Evolutionary conservation across 2,797 vertebrate species (phyloP).

Genomic region (Siniperca obscura): DNA sequence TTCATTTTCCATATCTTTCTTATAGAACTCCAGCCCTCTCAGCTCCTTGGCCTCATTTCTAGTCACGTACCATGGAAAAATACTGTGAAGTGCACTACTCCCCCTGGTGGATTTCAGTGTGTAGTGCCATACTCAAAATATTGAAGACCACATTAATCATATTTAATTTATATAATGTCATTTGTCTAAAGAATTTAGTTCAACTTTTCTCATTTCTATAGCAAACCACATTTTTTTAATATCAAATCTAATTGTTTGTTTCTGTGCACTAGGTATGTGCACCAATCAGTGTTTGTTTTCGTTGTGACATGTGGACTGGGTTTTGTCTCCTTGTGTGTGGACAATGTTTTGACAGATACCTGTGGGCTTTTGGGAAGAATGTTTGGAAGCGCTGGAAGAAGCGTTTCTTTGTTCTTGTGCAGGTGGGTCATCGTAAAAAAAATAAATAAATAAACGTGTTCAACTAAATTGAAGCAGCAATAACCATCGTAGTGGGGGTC

Average conservation of each 20-base stretch:
- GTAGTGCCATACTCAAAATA: conserved; percentile 36
- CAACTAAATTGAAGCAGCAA: background rate
- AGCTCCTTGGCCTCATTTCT: conserved; percentile 82
- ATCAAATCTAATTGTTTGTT: conserved; percentile 10
- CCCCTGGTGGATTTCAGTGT: conserved; percentile 78
- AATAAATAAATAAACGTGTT: background rate
- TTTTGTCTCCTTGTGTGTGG: conserved; percentile 43
- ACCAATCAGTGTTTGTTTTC: background rate
- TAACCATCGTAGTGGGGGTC: background rate
- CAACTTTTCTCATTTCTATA: background rate
- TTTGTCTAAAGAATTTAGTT: background rate
- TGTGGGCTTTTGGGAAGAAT: conserved; percentile 99
- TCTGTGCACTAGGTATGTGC: background rate
- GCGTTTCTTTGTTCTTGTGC: conserved; percentile 98
- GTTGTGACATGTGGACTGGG: conserved; percentile 7
- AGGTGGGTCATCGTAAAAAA: conserved; percentile 82
- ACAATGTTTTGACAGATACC: conserved; percentile 87
- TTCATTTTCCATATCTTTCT: conserved; percentile 58
- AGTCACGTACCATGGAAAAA: conserved; percentile 75
- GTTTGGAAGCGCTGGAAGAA: conserved; percentile 99
- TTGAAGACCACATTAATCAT: conserved; percentile 14
- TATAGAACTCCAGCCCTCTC: conserved; percentile 60
- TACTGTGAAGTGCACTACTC: conserved; percentile 76
- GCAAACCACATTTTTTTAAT: background rate
- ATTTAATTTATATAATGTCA: background rate